Percentiles rank a stretch among this genome's conserved stretches.
Evolutionary conservation across 2,888 invertebrate genomes (phyloP).

Genomic region (Acanthosepion pharaonis): DNA sequence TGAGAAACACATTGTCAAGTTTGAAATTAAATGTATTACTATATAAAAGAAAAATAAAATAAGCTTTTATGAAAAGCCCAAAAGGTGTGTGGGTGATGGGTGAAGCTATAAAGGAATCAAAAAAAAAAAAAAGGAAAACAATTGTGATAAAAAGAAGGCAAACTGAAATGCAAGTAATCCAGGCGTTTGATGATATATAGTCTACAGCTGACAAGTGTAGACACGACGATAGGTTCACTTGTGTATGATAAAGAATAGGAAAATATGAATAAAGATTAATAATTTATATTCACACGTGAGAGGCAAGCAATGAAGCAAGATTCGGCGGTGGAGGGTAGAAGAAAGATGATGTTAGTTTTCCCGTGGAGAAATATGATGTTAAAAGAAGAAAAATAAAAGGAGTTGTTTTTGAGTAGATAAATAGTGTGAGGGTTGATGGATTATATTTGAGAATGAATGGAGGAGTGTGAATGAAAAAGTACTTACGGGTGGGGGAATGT

Average conservation of each 20-base stretch:
- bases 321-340: background rate
- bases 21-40: too few relatives aligned
- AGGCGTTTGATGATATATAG: background rate
- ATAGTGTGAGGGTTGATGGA: background rate
- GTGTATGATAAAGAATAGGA: background rate
- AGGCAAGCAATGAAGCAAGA: background rate
- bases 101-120: background rate
- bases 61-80: background rate
- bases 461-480: background rate
- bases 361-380: background rate
- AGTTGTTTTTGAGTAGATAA: background rate
- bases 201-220: background rate
- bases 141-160: too few relatives aligned
- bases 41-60: too few relatives aligned
- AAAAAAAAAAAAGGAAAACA: background rate
- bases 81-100: background rate
- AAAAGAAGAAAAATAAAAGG: background rate
- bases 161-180: background rate
- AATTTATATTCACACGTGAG: background rate
- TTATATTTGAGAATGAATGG: background rate
- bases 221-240: background rate
- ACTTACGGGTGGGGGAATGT: too few relatives aligned
- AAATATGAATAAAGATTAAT: background rate
- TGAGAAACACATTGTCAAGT: too few relatives aligned
- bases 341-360: background rate